phyloP scores from a whole-genome alignment of 2,797 vertebrate genomes.

The Sarcoramphus papa region DNA sequence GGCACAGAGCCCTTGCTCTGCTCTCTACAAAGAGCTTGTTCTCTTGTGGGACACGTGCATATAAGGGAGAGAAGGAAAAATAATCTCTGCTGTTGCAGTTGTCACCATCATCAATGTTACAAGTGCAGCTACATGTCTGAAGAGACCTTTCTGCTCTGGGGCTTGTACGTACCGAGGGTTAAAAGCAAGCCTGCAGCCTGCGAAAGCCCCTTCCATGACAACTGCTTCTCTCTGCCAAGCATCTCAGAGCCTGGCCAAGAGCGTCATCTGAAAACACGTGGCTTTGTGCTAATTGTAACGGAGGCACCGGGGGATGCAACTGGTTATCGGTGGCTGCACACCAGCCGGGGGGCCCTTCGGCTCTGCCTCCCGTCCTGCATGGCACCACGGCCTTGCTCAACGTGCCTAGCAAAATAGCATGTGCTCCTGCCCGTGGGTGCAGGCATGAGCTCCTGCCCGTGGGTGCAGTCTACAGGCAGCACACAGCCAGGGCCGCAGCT shows the following conservation, averaged over 20 bases:
- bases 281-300: accelerated
- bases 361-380: accelerated
- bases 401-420: accelerated
- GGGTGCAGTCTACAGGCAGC: background rate
- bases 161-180: background rate
- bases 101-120: background rate
- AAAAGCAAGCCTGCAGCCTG: background rate
- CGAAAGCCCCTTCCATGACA: background rate
- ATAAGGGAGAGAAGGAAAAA: background rate
- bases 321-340: accelerated
- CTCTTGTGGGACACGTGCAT: background rate
- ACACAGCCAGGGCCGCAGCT: accelerated
- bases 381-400: background rate
- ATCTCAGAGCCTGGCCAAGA: background rate
- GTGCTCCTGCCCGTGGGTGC: accelerated
- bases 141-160: background rate
- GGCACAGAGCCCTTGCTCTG: background rate
- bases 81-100: background rate
- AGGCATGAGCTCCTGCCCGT: background rate
- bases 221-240: background rate
- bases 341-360: accelerated
- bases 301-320: background rate
- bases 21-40: background rate
- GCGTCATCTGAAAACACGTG: background rate
- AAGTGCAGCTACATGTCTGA: background rate